Conservation (phyloP, 2,888 invertebrate species). For the Melieria picta region DNA sequence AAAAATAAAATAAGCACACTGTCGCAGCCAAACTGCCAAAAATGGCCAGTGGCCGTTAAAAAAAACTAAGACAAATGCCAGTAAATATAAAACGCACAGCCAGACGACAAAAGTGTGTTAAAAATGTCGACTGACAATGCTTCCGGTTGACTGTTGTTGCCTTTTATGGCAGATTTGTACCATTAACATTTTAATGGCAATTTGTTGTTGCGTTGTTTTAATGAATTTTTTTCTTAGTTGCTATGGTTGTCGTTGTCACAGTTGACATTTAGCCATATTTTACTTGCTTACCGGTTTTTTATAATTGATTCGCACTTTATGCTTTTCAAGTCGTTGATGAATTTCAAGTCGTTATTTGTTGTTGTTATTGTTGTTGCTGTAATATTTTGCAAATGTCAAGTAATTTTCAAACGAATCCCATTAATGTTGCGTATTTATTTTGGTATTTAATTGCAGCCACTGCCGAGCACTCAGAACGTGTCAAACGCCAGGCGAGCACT, state of each 20-base stretch:
- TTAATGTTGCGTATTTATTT: constrained; percentile 12
- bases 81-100: no score
- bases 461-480: constrained; percentile 68
- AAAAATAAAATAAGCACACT: no score
- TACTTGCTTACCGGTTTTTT: not conserved
- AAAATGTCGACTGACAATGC: not conserved
- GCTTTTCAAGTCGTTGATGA: no score
- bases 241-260: not conserved
- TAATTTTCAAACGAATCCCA: not conserved
- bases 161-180: not conserved
- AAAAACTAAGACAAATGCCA: no score
- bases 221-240: no score
- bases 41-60: no score
- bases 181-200: not conserved
- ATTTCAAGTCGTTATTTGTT: no score
- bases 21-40: no score
- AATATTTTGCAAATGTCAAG: not conserved
- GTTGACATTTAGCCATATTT: not conserved
- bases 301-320: no score
- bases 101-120: not conserved
- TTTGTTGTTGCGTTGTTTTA: no score
- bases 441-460: constrained; percentile 55
- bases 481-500: constrained; percentile 77
- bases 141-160: constrained; percentile 18
- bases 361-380: no score